phyloP scores from a whole-genome alignment of 2,888 invertebrate species.

The Pyrocoelia pectoralis region DNA sequence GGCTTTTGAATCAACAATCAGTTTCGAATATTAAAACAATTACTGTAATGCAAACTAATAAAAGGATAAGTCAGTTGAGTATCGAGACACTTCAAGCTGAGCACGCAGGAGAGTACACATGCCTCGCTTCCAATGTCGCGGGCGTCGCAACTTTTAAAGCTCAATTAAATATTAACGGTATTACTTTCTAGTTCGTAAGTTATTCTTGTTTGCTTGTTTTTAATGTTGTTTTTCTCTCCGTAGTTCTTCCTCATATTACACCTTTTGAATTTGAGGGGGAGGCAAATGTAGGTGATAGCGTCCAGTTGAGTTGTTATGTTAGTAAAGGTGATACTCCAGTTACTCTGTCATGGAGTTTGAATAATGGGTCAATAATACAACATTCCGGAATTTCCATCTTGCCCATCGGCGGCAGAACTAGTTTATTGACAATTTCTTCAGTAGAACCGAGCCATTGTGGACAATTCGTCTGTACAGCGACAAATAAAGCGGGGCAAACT shows the following conservation, averaged over 20 bases:
- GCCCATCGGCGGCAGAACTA: conserved; percentile 62
- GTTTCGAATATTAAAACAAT: conserved; percentile 56
- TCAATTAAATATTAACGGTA: conserved; percentile 73
- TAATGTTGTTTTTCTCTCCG: conserved; percentile 23
- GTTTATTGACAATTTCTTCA: conserved; percentile 66
- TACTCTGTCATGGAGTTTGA: conserved; percentile 78
- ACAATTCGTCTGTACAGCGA: conserved; percentile 74
- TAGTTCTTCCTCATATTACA: conserved; percentile 64
- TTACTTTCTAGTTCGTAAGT: no score
- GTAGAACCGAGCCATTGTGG: conserved; percentile 74
- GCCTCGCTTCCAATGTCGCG: conserved; percentile 72
- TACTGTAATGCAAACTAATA: conserved; percentile 59
- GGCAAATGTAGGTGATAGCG: conserved; percentile 72
- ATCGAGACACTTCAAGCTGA: conserved; percentile 70
- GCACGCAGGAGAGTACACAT: conserved; percentile 77
- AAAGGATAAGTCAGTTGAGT: conserved; percentile 63
- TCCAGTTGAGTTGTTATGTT: conserved; percentile 73
- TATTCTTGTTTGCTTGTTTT: not conserved
- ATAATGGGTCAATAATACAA: conserved; percentile 69
- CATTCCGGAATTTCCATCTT: conserved; percentile 62
- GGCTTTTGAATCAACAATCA: conserved; percentile 63
- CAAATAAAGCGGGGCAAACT: conserved; percentile 71
- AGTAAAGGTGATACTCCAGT: conserved; percentile 78
- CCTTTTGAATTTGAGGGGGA: conserved; percentile 67
- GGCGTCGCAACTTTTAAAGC: conserved; percentile 70